These are phyloP conservation scores for Stigmatopora argus DNA, from an alignment of 2,113 vertebrate genomes.

Conservation along the genomic window DNA sequence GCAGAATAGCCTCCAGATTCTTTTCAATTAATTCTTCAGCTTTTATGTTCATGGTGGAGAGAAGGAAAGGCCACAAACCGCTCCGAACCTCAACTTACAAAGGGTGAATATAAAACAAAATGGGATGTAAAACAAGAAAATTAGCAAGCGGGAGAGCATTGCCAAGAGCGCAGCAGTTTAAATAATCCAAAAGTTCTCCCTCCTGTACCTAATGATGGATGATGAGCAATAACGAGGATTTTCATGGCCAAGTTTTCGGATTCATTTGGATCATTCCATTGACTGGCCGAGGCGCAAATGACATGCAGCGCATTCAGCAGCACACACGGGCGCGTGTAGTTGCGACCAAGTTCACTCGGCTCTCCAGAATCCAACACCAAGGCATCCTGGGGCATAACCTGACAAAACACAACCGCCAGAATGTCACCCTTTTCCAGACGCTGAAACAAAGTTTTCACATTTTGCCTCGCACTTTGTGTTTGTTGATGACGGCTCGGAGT, in stretches of 20 bases:
- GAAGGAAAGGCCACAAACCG: conserved; percentile 81
- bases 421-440: not conserved
- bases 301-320: conserved; percentile 80
- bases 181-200: not conserved
- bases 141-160: not conserved
- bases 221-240: conserved; percentile 81
- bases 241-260: conserved; percentile 83
- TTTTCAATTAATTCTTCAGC: conserved; percentile 80
- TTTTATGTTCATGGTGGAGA: conserved; percentile 84
- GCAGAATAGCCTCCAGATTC: conserved; percentile 79
- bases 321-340: conserved; percentile 75
- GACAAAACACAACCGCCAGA: conserved; percentile 1
- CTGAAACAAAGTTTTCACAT: not conserved
- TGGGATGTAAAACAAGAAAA: not conserved
- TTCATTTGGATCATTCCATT: conserved; percentile 72
- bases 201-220: conserved; percentile 84
- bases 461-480: conserved; percentile 78
- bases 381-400: conserved; percentile 81
- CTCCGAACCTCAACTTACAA: conserved; percentile 73
- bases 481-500: conserved; percentile 78
- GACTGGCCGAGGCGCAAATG: conserved; percentile 76
- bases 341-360: conserved; percentile 77
- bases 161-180: not conserved
- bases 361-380: conserved; percentile 81
- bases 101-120: not conserved